Evolutionary conservation across 2,888 invertebrate genomes (phyloP), one percentile per base, ranked within the genome.

Genomic region (Neoascia interrupta): DNA sequence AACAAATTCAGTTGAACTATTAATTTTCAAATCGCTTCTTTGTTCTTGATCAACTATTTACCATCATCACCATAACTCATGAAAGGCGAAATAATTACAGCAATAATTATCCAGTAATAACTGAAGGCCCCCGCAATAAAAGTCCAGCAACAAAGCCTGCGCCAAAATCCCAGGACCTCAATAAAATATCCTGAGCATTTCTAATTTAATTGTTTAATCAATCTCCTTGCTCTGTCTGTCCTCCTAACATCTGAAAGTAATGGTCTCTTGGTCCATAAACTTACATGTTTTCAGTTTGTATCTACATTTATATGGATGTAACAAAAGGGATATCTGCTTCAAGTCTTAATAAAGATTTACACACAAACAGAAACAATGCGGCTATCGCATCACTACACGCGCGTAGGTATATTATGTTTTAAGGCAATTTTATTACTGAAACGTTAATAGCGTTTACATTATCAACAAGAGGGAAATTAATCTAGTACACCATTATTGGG

Each of bases 391-490:
- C 37, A 28, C 19, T 41, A 11, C 11, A 63, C 51, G 21, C 21
- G 49, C 28, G n/a, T 31, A 18, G 21, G 23, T 63, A 15, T 15
- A 36, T 11, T 16, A n/a, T 28, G 6, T 31, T 19, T 19, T 18
- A 49, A 39, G 61, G 49, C 49, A 49, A 26, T 61, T 61, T 49
- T 64, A 53, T 64, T 43, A 51, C 63, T 64, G 43, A 64, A 64
- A 64, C 53, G 63, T 64, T 64, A 64, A 64, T 53, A 34, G 53
- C 63, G 18, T 64, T 53, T 43, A 53, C 63, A 64, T 64, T 64
- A 64, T 64, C 63, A 53, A 64, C 63, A 53, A 64, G 53, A 43
- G 51, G 51, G 53, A 53, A 53, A 64, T 64, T 64, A 64, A 64
- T 64, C 26, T 64, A 64, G 41, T 43, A 41, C 53, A 64, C 49